These are phyloP conservation scores for Raja brachyura DNA, from an alignment of 2,113 vertebrate genomes.

Conservation along the genomic window DNA sequence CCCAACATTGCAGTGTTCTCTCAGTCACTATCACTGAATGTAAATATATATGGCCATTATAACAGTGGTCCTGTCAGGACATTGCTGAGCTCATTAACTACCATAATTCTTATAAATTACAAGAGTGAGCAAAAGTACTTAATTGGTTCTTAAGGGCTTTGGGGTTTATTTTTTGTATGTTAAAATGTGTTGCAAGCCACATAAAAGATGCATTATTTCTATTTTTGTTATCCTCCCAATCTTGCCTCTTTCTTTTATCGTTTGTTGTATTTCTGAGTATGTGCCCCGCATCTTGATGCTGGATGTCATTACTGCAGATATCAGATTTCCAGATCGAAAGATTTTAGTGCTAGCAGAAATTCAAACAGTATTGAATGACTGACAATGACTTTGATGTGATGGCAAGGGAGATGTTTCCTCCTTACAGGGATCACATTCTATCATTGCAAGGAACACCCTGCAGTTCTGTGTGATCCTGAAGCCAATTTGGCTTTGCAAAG, in stretches of 20 bases:
- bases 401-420: neutral
- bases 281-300: neutral
- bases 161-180: neutral
- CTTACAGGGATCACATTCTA: neutral
- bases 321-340: neutral
- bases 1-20: neutral
- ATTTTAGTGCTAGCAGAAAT: neutral
- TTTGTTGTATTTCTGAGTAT: neutral
- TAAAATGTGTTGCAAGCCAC: neutral
- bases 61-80: neutral
- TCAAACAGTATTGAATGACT: conserved; percentile 1
- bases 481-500: conserved; percentile 7
- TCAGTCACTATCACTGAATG: neutral
- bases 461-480: neutral
- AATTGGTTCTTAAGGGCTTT: neutral
- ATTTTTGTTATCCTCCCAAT: neutral
- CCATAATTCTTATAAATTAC: neutral
- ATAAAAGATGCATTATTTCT: neutral
- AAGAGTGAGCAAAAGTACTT: neutral
- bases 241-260: neutral
- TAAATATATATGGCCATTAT: neutral
- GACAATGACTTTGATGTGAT: neutral
- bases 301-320: neutral
- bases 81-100: neutral
- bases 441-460: neutral